Base-by-base conservation (phyloP, 2,113 vertebrate species). In the Columba janthina region DNA sequence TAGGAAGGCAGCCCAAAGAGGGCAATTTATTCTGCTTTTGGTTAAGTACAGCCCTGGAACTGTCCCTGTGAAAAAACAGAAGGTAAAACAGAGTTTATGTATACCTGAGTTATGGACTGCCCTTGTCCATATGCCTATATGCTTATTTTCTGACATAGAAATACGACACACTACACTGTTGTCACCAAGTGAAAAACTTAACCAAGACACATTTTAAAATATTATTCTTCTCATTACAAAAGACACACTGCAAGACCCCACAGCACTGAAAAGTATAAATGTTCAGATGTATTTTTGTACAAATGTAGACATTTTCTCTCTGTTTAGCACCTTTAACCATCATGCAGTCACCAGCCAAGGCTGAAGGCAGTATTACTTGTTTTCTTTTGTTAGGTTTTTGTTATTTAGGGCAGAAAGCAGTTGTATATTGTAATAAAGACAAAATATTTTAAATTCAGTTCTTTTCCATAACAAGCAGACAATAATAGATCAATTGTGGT, bases 161-260 rank as follows among this genome's bases (percentile, higher is more conserved):
- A 73, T 48, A 16, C 0, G 4, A 18, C 15, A 32, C 5, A 9
- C 3, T 38, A 38, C 6, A 24, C 3, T 32, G 3, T 17, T 58
- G 13, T 32, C 61, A 66, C 32, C 12, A 64, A 72, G 7, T 18
- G 18, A 70, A 89, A 82, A 81, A 51, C 38, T 46, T 44, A 67
- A 60, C 3, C 3, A 32, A 51, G 7, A 34, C 5, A 56, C 1
- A 2, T 26, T 71, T 73, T 2, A 22, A 57, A 85, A 28, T 57
- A 53, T 24, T 70, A 4, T 65, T 57, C 6, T 61, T 1, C 7
- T 73, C 13, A 31, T 54, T 58, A 21, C 1, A 28, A 48, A 79
- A 62, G 16, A 26, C 9, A 57, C 1, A 16, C 9, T 77, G n/a
- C 15, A 83, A 80, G 24, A 58, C 56, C 46, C 18, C 22, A 28